Percentiles rank a stretch among this genome's conserved stretches.
Conservation (phyloP, 2,888 invertebrate genomes). For the Drosophila mercatorum region DNA sequence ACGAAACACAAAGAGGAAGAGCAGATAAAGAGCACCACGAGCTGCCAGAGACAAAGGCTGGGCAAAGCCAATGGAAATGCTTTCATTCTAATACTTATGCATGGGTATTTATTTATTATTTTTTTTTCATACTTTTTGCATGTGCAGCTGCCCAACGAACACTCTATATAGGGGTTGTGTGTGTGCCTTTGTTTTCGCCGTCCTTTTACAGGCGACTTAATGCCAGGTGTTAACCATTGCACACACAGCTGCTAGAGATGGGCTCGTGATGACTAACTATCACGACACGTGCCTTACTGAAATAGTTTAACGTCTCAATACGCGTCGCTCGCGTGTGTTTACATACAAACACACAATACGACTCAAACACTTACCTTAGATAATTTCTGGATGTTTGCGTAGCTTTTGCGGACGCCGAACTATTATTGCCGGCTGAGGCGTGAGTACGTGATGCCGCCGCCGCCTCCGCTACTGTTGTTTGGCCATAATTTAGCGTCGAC, state of each 20-base stretch:
- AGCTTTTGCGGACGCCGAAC: slow-evolving; percentile 77
- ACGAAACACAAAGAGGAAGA: slow-evolving; percentile 60
- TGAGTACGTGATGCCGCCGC: slow-evolving; percentile 66
- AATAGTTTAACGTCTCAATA: slow-evolving; percentile 16
- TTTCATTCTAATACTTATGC: slow-evolving; percentile 41
- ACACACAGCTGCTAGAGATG: slow-evolving; percentile 32
- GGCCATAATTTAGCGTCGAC: slow-evolving; percentile 56
- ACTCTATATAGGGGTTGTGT: slow-evolving; percentile 13
- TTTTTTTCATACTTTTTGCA: slow-evolving; percentile 21
- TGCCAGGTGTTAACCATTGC: slow-evolving; percentile 54
- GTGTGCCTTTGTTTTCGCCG: slow-evolving; percentile 39
- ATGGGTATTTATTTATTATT: slow-evolving; percentile 8
- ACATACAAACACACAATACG: slow-evolving; percentile 7
- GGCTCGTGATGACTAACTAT: slow-evolving; percentile 20
- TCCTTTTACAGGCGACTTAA: slow-evolving; percentile 53
- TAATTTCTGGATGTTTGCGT: slow-evolving; percentile 83
- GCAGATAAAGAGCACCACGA: slow-evolving; percentile 31
- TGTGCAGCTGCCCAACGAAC: slow-evolving; percentile 36
- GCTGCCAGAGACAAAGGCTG: slow-evolving; percentile 37
- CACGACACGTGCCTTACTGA: slow-evolving; percentile 45
- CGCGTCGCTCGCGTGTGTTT: slow-evolving; percentile 7
- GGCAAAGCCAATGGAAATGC: slow-evolving; percentile 58
- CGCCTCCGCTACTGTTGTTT: slow-evolving; percentile 61
- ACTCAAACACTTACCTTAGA: slow-evolving; percentile 81
- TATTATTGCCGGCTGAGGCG: slow-evolving; percentile 60